A percentile compares a stretch with the other conserved stretches of the same genome.
These are phyloP conservation scores for Lacerta bilineata DNA, from an alignment of 2,797 vertebrate genomes.

Conservation along the genomic window DNA sequence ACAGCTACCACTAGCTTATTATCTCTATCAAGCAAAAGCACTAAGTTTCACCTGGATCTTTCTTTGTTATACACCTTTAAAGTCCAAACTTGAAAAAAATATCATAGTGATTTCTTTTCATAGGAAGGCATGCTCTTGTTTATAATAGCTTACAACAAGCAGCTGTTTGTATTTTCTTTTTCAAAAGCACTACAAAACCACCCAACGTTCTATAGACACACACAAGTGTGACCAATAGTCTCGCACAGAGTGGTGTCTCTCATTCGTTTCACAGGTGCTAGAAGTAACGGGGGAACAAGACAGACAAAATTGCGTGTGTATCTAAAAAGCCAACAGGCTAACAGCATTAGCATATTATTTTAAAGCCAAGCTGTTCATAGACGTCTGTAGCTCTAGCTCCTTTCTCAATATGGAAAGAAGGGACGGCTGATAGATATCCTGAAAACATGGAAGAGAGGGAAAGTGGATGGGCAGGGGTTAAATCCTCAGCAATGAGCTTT, in stretches of 20 bases:
- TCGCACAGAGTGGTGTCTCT: fast-evolving
- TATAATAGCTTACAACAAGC: conserved; percentile 16
- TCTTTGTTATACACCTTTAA: neutral
- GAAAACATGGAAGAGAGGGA: neutral
- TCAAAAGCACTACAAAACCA: conserved; percentile 2
- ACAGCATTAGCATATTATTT: neutral
- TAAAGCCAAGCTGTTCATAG: neutral
- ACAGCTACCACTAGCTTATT: neutral
- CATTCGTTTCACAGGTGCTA: conserved; percentile 24
- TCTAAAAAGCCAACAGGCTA: neutral
- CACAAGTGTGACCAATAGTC: fast-evolving
- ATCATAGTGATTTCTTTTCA: neutral
- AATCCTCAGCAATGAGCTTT: neutral
- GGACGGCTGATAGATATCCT: neutral
- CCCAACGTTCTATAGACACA: neutral
- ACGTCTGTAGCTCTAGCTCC: neutral
- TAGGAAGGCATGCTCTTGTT: neutral
- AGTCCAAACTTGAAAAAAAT: neutral
- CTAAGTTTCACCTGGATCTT: fast-evolving
- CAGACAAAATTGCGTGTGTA: conserved; percentile 12
- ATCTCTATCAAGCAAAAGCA: neutral
- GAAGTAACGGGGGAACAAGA: fast-evolving
- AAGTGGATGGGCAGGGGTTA: neutral
- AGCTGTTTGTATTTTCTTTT: neutral
- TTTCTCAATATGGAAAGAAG: neutral